Conservation (phyloP, 1,140 invertebrate genomes). For the Trichonephila clavata region DNA sequence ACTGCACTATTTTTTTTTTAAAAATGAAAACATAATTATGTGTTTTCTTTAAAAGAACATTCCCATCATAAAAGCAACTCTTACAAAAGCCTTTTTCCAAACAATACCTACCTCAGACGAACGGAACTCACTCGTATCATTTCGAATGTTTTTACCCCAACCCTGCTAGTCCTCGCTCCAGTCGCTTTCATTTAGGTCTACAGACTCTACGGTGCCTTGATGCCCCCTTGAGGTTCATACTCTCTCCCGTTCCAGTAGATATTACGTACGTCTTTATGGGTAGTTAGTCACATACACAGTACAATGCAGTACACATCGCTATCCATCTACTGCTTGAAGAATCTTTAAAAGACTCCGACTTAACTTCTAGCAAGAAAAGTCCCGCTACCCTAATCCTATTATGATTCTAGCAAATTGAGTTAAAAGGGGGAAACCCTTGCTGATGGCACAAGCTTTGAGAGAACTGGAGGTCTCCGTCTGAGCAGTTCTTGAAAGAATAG, state of each 20-base stretch:
- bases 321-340: background rate
- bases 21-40: background rate
- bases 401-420: conserved; percentile 39
- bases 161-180: background rate
- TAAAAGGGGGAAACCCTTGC: conserved; percentile 25
- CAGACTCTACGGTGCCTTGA: conserved; percentile 4
- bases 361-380: conserved; percentile 32
- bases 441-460: background rate
- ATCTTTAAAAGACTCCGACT: conserved; percentile 46
- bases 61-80: background rate
- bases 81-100: background rate
- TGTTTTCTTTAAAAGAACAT: background rate
- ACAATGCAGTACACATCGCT: background rate
- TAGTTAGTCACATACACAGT: conserved; percentile 41
- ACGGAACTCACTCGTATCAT: conserved; percentile 3
- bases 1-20: background rate
- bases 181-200: background rate
- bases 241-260: background rate
- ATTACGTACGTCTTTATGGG: conserved; percentile 42
- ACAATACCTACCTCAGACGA: conserved; percentile 26
- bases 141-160: background rate
- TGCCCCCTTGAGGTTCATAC: background rate
- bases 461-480: background rate
- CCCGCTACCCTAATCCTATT: conserved; percentile 46
- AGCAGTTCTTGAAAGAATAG: background rate